A percentile compares a stretch with the other conserved stretches of the same genome.
Evolutionary conservation across 2,797 vertebrate species (phyloP).

Genomic region (Bovichtus diacanthus): DNA sequence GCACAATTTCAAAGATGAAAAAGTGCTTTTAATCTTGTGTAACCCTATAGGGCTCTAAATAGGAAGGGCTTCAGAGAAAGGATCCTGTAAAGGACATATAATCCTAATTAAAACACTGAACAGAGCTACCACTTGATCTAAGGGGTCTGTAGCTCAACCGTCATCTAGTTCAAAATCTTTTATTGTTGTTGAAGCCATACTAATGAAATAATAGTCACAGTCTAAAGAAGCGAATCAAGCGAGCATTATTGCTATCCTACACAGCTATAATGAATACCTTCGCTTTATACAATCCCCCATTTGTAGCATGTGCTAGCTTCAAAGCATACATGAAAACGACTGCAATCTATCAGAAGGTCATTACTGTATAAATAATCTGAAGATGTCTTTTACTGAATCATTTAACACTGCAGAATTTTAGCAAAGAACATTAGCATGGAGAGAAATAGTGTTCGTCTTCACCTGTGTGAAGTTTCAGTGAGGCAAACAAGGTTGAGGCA

Average conservation of each 20-base stretch:
- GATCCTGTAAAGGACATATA: conserved; percentile 82
- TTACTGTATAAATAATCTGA: conserved; percentile 9
- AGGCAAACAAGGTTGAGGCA: not conserved
- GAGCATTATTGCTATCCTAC: conserved; percentile 37
- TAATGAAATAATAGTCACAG: conserved; percentile 69
- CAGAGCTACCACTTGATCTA: conserved; percentile 77
- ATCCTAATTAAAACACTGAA: conserved; percentile 83
- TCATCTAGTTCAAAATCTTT: conserved; percentile 57
- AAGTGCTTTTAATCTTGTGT: conserved; percentile 85
- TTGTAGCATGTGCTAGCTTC: conserved; percentile 18
- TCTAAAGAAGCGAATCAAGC: conserved; percentile 65
- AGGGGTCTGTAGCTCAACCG: conserved; percentile 49
- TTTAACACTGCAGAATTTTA: not conserved
- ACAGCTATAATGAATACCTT: conserved; percentile 48
- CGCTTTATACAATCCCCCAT: conserved; percentile 16
- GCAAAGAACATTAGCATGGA: too few relatives aligned
- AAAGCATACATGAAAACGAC: conserved; percentile 11
- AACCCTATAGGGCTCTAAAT: conserved; percentile 82
- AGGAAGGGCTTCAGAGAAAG: conserved; percentile 72
- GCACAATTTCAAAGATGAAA: conserved; percentile 83
- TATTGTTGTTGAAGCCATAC: conserved; percentile 64
- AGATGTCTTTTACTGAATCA: not conserved
- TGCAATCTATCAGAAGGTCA: conserved; percentile 5
- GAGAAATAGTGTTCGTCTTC: too few relatives aligned
- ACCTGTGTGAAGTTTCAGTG: not conserved